Base-by-base conservation (phyloP, 2,888 invertebrate species). In the Cephus nigrinus region DNA sequence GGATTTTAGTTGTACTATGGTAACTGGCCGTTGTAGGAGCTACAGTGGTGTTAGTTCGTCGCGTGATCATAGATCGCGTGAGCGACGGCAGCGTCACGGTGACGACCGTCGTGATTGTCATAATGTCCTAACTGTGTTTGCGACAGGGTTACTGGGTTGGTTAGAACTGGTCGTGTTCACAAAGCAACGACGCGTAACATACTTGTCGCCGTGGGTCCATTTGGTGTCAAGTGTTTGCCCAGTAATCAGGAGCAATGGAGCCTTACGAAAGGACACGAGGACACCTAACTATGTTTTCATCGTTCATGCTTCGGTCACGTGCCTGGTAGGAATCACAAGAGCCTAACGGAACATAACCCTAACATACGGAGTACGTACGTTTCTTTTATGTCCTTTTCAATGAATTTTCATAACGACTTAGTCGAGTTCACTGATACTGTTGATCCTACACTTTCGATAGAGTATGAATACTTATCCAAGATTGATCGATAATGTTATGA, bases 201-300 rank as follows among this genome's bases (percentile, higher is more conserved):
- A 78, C 76, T 78, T 76, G 78, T 35, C 30, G 35, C 74, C 31
- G 55, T 55, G 74, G 74, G 33, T 78, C 73, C 55, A 55, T 73
- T 76, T 78, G 76, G 79, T 73, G 80, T 78, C 79, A 78, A 84
- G 84, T 84, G 83, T 84, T 84, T 84, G 82, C 82, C 31, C 31
- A 80, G 74, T 76, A 76, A 80, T 78, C 71, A 75, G 72, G 40
- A 77, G 75, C 77, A 82, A 80, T 79, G 75, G 76, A 75, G 78
- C 75, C 40, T 74, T 75, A 55, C 75, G 78, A 78, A 78, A 69
- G 55, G 23, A 55, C 23, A 55, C 55, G 55, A 55, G 55, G 75
- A 78, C 72, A 72, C 68, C 74, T 76, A 80, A 80, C 69, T 78
- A 69, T 75, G 73, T 77, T 79, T 75, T 75, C 71, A 68, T 68